phyloP scores from a whole-genome alignment of 1,140 invertebrate species.

The Brachionus asplanchnoidis region DNA sequence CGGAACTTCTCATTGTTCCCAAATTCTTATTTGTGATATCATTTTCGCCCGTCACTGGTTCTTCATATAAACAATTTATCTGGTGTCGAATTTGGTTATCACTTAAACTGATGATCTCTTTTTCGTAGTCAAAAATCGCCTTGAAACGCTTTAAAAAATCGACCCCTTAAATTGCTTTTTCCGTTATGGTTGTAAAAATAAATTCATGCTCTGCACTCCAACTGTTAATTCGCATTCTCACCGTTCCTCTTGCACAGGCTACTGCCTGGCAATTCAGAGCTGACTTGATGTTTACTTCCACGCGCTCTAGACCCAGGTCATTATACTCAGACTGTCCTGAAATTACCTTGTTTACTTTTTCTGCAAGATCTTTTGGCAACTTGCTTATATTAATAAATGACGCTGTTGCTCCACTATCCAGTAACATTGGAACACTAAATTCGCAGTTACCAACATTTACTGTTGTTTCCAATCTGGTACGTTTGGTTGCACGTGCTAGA shows the following conservation, averaged over 20 bases:
- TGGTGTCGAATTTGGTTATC: neutral
- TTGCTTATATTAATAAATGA: neutral
- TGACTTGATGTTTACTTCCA: neutral
- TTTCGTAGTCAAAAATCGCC: constrained; percentile 10
- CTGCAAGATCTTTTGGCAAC: neutral
- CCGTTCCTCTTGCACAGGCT: neutral
- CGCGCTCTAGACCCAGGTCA: neutral
- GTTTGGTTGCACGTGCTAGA: neutral
- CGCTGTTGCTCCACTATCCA: neutral
- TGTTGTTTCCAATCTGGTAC: neutral
- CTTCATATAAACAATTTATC: neutral
- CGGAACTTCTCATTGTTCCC: neutral
- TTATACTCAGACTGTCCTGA: neutral
- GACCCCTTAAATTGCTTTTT: neutral
- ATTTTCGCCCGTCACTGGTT: neutral
- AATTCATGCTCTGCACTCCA: neutral
- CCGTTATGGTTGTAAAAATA: neutral
- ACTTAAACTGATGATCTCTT: neutral
- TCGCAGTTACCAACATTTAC: neutral
- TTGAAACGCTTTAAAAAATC: neutral
- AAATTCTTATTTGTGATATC: neutral
- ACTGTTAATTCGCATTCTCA: neutral
- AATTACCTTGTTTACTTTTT: neutral
- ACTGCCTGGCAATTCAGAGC: neutral
- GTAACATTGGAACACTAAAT: neutral